These are phyloP conservation scores for Nerophis lumbriciformis DNA, from an alignment of 2,113 vertebrate species.

Conservation along the genomic window DNA sequence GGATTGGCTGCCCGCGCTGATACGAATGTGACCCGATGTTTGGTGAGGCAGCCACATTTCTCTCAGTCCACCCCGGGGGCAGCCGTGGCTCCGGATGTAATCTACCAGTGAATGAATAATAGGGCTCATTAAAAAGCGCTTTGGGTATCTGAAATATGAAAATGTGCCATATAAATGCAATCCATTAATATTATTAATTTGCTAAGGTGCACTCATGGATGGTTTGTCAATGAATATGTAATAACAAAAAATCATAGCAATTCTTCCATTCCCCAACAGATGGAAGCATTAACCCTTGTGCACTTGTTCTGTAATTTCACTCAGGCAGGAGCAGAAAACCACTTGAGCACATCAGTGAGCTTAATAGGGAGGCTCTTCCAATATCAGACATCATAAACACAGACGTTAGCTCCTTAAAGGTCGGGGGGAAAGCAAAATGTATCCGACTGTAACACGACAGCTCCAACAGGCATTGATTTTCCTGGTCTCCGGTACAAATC, in stretches of 20 bases:
- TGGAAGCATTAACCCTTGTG: conserved; percentile 58
- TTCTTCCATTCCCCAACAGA: conserved; percentile 56
- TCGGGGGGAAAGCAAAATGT: conserved; percentile 26
- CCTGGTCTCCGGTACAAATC: conserved; percentile 2
- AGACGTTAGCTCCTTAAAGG: conserved; percentile 28
- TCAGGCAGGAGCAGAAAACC: conserved; percentile 17
- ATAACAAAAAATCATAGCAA: conserved; percentile 4
- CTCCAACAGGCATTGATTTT: conserved; percentile 8
- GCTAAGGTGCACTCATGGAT: not conserved
- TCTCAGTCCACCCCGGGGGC: too few species aligned
- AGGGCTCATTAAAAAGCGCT: too few species aligned
- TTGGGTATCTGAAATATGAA: too few species aligned
- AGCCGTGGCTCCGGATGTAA: too few species aligned
- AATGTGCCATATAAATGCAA: too few species aligned
- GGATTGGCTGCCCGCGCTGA: too few species aligned
- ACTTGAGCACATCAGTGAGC: conserved; percentile 25
- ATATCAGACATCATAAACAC: conserved; percentile 42
- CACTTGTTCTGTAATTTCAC: conserved; percentile 5
- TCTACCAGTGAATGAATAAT: too few species aligned
- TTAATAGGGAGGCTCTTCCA: conserved; percentile 28
- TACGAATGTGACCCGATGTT: too few species aligned
- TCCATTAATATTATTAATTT: too few species aligned
- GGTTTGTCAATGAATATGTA: not conserved
- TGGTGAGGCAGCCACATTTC: too few species aligned
- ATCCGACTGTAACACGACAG: conserved; percentile 18